A percentile compares a stretch with the other conserved stretches of the same genome.
These are phyloP conservation scores for Rhyzopertha dominica DNA, from an alignment of 1,140 invertebrate species.

Conservation along the genomic window DNA sequence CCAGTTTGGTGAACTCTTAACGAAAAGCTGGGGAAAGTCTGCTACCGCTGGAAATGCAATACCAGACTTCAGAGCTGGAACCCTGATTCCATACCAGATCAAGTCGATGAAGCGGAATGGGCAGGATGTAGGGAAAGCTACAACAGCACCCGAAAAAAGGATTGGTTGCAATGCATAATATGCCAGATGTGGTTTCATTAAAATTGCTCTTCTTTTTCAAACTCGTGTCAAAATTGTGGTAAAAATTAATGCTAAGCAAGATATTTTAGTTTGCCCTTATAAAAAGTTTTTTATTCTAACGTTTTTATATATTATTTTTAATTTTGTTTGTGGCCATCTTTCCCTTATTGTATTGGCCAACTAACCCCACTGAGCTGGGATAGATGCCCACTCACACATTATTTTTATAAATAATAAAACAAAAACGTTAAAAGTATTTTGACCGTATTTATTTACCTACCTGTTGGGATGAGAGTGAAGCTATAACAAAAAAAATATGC, in stretches of 20 bases:
- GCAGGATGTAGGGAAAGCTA: slow-evolving; percentile 14
- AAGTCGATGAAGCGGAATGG: slow-evolving; percentile 11
- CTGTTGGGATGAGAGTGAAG: background rate
- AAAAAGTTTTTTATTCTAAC: too few species aligned
- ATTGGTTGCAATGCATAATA: slow-evolving; percentile 14
- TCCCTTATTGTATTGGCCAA: slow-evolving; percentile 3
- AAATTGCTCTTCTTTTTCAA: slow-evolving; percentile 15
- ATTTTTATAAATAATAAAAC: slow-evolving; percentile 2
- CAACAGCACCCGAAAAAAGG: slow-evolving; percentile 9
- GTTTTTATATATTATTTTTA: slow-evolving; percentile 7
- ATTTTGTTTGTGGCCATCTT: slow-evolving; percentile 2
- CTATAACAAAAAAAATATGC: too few species aligned
- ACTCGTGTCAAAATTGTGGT: slow-evolving; percentile 15
- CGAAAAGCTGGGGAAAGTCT: slow-evolving; percentile 12
- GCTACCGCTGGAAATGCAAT: slow-evolving; percentile 12
- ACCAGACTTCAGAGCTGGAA: slow-evolving; percentile 11
- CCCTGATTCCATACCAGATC: slow-evolving; percentile 12
- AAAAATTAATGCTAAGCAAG: slow-evolving; percentile 13
- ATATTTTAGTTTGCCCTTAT: background rate
- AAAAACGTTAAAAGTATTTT: background rate
- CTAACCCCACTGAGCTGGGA: background rate
- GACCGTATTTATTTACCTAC: background rate
- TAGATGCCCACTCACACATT: slow-evolving; percentile 5
- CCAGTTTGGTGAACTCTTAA: slow-evolving; percentile 16
- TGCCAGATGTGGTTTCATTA: slow-evolving; percentile 14